phyloP scores from a whole-genome alignment of 2,888 invertebrate species.

The Bruchidius siliquastri region DNA sequence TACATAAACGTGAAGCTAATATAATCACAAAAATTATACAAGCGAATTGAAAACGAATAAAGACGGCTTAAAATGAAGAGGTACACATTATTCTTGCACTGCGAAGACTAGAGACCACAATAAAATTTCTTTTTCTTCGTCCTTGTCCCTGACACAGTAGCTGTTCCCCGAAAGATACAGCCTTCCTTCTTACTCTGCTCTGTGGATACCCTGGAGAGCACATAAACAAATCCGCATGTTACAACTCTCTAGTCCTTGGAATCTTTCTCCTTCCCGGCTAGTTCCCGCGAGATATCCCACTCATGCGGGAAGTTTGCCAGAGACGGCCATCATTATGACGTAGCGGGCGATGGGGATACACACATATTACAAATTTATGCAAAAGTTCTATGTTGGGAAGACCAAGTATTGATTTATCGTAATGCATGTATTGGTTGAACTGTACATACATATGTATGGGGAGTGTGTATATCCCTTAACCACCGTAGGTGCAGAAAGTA shows the following conservation, averaged over 20 bases:
- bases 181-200: not conserved
- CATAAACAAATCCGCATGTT: not conserved
- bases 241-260: not conserved
- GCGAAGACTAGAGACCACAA: too few relatives aligned
- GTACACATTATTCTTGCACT: too few relatives aligned
- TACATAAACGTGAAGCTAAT: too few relatives aligned
- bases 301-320: not conserved
- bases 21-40: too few relatives aligned
- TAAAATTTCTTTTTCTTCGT: too few relatives aligned
- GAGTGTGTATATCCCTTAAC: too few relatives aligned
- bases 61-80: too few relatives aligned
- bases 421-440: not conserved
- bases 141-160: not conserved
- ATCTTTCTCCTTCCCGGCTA: not conserved
- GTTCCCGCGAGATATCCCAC: not conserved
- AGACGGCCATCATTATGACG: not conserved
- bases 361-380: not conserved
- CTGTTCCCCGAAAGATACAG: not conserved
- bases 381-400: not conserved
- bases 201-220: not conserved
- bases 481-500: too few relatives aligned
- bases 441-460: too few relatives aligned
- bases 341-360: not conserved
- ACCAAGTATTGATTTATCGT: not conserved
- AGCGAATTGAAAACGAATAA: too few relatives aligned